Percentiles rank a stretch among this genome's conserved stretches.
Conservation (phyloP, 2,113 vertebrate genomes). For the Paralichthys olivaceus region DNA sequence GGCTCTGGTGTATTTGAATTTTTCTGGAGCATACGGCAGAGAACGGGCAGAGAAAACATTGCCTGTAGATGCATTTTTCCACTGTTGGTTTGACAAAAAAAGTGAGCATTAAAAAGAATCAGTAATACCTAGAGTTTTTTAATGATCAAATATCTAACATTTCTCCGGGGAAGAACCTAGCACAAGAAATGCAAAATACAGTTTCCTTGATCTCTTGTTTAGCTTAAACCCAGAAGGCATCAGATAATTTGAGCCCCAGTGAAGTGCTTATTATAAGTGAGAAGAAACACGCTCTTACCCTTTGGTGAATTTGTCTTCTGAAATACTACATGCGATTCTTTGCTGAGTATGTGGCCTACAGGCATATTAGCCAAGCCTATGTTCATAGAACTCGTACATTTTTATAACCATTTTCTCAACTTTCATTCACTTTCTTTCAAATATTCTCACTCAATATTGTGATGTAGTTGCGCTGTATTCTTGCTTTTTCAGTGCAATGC, state of each 20-base stretch:
- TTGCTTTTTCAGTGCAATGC: neutral
- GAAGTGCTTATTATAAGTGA: constrained; percentile 35
- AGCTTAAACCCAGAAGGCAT: constrained; percentile 57
- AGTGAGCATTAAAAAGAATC: constrained; percentile 61
- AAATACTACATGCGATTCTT: constrained; percentile 21
- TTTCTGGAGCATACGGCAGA: constrained; percentile 29
- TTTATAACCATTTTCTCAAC: neutral
- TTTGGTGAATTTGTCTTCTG: constrained; percentile 34
- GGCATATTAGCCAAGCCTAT: constrained; percentile 2
- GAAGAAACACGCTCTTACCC: constrained; percentile 24
- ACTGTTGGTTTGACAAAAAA: constrained; percentile 51
- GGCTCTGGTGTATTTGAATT: constrained; percentile 32
- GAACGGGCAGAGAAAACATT: constrained; percentile 34
- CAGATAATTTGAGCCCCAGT: constrained; percentile 46
- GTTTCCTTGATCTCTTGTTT: constrained; percentile 64
- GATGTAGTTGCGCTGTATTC: neutral
- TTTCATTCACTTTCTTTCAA: neutral
- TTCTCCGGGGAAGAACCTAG: constrained; percentile 29
- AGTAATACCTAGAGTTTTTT: constrained; percentile 45
- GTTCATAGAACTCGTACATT: neutral
- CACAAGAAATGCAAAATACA: constrained; percentile 29
- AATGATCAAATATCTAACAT: constrained; percentile 56
- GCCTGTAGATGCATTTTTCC: constrained; percentile 52
- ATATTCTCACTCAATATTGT: neutral
- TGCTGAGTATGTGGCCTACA: constrained; percentile 9